A percentile compares a stretch with the other conserved stretches of the same genome.
Evolutionary conservation across 1,140 invertebrate genomes (phyloP).

Genomic region (Arctopsyche grandis): DNA sequence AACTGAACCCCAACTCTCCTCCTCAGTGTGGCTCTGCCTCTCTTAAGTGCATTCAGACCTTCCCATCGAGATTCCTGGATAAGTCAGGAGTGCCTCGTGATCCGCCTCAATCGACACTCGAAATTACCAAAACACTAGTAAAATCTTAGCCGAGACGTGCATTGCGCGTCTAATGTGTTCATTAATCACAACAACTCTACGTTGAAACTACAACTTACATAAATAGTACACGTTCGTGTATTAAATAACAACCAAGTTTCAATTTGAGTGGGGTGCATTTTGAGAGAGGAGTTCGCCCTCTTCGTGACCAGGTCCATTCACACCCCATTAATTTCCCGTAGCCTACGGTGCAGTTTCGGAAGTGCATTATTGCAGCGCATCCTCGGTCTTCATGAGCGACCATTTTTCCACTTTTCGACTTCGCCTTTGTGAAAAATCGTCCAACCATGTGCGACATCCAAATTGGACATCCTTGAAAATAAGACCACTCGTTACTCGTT

Average conservation of each 20-base stretch:
- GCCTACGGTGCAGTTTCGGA: constrained; percentile 15
- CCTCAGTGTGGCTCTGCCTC: background rate
- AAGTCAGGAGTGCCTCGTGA: background rate
- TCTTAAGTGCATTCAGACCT: background rate
- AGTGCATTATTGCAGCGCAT: constrained; percentile 25
- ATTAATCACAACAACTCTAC: too few relatives aligned
- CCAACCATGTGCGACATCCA: constrained; percentile 16
- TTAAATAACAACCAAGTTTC: background rate
- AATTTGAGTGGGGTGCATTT: background rate
- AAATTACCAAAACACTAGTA: background rate
- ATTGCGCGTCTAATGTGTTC: too few relatives aligned
- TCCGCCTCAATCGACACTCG: background rate
- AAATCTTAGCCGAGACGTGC: too few relatives aligned
- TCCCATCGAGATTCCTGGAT: background rate
- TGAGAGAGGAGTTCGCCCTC: background rate
- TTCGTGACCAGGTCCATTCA: background rate
- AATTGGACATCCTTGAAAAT: constrained; percentile 36
- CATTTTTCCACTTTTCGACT: constrained; percentile 34
- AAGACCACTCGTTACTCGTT: constrained; percentile 45
- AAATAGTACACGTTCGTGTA: too few relatives aligned
- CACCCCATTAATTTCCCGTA: constrained; percentile 29
- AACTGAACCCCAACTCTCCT: background rate
- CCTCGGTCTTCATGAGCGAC: background rate
- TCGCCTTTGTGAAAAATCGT: constrained; percentile 35
- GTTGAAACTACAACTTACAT: too few relatives aligned